These are phyloP conservation scores for Sebastes melanostomus DNA, from an alignment of 2,797 vertebrate species.

Conservation along the genomic window DNA sequence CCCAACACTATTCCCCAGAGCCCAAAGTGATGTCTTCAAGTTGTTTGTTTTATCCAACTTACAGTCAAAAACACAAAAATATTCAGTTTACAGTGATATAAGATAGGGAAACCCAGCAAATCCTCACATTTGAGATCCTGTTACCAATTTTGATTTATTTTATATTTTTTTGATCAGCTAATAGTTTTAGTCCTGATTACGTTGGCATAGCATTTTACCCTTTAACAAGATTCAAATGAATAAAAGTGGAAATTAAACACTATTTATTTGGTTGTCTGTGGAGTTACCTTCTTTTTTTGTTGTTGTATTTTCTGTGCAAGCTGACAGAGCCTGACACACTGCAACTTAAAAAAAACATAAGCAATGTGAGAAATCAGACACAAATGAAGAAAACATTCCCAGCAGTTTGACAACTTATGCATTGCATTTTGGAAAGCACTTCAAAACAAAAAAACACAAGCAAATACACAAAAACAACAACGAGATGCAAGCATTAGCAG, in stretches of 20 bases:
- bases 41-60: not conserved
- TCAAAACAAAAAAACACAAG: not conserved
- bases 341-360: not conserved
- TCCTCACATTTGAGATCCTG: not conserved
- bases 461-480: not conserved
- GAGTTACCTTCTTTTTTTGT: not conserved
- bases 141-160: not conserved
- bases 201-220: not conserved
- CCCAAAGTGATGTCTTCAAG: not conserved
- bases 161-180: not conserved
- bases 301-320: not conserved
- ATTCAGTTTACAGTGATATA: not conserved
- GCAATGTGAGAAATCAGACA: not conserved
- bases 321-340: not conserved
- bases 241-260: not conserved
- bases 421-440: not conserved
- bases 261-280: not conserved
- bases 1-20: not conserved
- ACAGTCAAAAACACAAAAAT: not conserved
- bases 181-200: not conserved
- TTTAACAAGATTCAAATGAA: not conserved
- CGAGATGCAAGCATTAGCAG: not conserved
- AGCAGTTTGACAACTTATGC: not conserved
- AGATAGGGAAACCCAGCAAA: not conserved
- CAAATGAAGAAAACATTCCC: not conserved